These are phyloP conservation scores for Rhamnusium bicolor DNA, from an alignment of 2,888 invertebrate genomes.

Conservation along the genomic window DNA sequence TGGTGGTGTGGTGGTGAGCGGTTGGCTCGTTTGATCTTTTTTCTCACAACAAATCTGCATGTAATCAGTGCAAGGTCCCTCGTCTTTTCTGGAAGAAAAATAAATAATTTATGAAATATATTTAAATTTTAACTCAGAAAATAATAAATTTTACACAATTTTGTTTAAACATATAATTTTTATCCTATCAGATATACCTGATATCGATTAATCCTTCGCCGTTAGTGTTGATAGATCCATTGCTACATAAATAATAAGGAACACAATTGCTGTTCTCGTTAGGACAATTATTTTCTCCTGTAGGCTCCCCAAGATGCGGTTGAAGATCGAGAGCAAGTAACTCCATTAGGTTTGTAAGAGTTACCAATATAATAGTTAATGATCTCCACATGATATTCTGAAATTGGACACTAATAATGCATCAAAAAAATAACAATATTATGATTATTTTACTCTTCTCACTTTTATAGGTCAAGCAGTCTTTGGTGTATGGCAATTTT, in stretches of 20 bases:
- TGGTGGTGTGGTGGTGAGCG: conserved; percentile 54
- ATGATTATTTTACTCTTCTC: no score
- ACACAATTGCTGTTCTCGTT: neutral
- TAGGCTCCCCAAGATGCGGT: neutral
- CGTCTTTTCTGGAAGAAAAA: conserved; percentile 27
- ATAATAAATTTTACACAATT: no score
- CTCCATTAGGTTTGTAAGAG: neutral
- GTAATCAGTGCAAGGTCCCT: conserved; percentile 69
- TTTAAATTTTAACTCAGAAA: no score
- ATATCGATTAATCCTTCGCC: neutral
- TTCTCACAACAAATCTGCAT: conserved; percentile 74
- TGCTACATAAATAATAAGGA: neutral
- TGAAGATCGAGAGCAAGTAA: neutral
- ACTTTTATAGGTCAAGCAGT: no score
- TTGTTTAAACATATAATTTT: no score
- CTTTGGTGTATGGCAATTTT: no score
- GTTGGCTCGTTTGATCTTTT: conserved; percentile 57
- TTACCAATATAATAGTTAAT: neutral
- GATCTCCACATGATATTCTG: neutral
- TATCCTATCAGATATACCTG: neutral
- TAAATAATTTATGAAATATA: no score
- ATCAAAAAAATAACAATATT: no score
- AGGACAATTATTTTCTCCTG: neutral
- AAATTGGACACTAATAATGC: neutral
- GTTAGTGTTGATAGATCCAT: neutral